phyloP scores from a whole-genome alignment of 2,797 vertebrate genomes.

The Sebastes itinus region DNA sequence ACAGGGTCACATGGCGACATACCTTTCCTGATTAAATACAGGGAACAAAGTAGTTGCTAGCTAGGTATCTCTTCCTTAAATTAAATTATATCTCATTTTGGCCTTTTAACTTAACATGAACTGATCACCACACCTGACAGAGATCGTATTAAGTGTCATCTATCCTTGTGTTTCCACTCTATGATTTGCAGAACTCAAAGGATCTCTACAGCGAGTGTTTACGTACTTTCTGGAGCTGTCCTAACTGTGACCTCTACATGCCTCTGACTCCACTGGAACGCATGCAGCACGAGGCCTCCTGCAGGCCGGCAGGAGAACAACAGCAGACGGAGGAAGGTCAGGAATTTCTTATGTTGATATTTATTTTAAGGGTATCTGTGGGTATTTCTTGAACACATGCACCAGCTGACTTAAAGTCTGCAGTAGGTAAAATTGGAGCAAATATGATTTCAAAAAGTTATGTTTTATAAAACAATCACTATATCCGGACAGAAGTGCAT shows the following conservation, averaged over 20 bases:
- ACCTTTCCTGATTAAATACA: not conserved
- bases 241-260: constrained; percentile 88
- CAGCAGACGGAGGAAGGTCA: constrained; percentile 67
- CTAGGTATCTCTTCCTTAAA: not conserved
- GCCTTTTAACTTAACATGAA: not conserved
- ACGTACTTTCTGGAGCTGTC: constrained; percentile 93
- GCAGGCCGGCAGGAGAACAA: constrained; percentile 70
- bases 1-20: too few relatives aligned
- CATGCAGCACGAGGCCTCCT: constrained; percentile 87
- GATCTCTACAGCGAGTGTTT: constrained; percentile 93
- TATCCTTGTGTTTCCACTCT: not conserved
- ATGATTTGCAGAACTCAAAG: constrained; percentile 79
- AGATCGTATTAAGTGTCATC: not conserved
- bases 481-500: too few relatives aligned
- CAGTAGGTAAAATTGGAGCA: too few relatives aligned
- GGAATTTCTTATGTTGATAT: not conserved
- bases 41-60: not conserved
- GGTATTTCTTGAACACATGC: not conserved
- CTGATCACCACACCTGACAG: not conserved
- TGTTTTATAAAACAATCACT: too few relatives aligned
- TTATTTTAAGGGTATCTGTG: not conserved
- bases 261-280: constrained; percentile 92
- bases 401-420: not conserved
- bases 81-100: not conserved
- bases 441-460: too few relatives aligned